Evolutionary conservation across 53 echinoderm and acorn worm species (phyloP), one percentile per base, ranked within the genome.

Genomic region (Temnopleurus reevesii): DNA sequence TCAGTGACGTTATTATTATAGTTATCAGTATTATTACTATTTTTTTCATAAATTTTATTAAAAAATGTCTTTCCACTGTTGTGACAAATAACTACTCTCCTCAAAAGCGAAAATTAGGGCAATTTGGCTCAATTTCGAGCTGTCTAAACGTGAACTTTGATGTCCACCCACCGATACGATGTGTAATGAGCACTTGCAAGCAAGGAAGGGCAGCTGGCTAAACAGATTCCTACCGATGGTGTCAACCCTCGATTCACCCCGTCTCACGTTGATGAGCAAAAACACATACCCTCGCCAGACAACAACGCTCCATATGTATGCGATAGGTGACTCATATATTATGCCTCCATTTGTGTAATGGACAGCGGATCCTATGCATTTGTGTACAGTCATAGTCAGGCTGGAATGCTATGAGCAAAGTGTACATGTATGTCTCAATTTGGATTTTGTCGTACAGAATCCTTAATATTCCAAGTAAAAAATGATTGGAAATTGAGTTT

Each of bases 291-390:
- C 43, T 71, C 71, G 2, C 36, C 36, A 71, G 41, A 41, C 63
- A 33, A 63, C 6, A 25, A 25, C 34, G 9, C 5, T 65, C 35
- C 35, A 29, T 60, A 60, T 10, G 15, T 34, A 5, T 71, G 41
- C 41, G n/a, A n/a, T n/a, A n/a, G n/a, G 23, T 71, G 71, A 71
- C 43, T 71, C 71, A 71, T 71, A 71, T 36, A 71, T 71, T 71
- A 71, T 71, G 71, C 71, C 71, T 71, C 71, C 71, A 41, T 19
- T 41, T 60, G 36, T 71, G n/a, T 19, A 71, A 71, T 71, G 38
- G 71, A 41, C 4, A 41, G 71, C 9, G 71, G 71, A 41, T 41
- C 35, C 41, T 71, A 36, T 38, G 41, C n/a, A 71, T 38, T 21
- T 8, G 21, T n/a, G 1, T 71, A 23, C 71, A 38, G 36, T n/a